phyloP scores from a whole-genome alignment of 2,797 vertebrate genomes.

The Clarias fuscus region DNA sequence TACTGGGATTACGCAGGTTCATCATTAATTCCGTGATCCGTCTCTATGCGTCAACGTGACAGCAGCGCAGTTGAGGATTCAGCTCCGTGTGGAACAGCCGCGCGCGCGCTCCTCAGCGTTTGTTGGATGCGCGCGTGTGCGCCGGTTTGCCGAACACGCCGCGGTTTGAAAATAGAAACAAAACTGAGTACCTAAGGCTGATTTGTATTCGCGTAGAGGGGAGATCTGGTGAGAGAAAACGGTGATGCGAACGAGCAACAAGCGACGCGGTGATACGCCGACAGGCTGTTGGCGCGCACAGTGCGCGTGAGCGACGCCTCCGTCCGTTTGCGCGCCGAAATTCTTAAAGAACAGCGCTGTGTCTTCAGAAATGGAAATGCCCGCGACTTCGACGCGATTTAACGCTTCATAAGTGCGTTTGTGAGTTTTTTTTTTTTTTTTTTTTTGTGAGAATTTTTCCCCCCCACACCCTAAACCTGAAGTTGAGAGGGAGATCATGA shows the following conservation, averaged over 20 bases:
- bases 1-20: conserved; percentile 28
- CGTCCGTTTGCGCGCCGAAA: conserved; percentile 40
- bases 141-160: neutral
- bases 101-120: neutral
- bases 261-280: conserved; percentile 63
- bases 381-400: conserved; percentile 40
- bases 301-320: conserved; percentile 55
- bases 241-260: conserved; percentile 68
- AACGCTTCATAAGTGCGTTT: conserved; percentile 57
- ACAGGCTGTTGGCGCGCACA: conserved; percentile 54
- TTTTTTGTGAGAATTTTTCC: no score
- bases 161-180: neutral
- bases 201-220: neutral
- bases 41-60: conserved; percentile 15
- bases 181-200: neutral
- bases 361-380: conserved; percentile 45
- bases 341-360: neutral
- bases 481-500: conserved; percentile 62
- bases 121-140: conserved; percentile 4
- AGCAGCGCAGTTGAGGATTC: conserved; percentile 13
- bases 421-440: neutral
- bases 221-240: conserved; percentile 11
- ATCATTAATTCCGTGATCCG: conserved; percentile 16
- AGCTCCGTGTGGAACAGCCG: conserved; percentile 1
- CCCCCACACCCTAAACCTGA: conserved; percentile 34